A percentile compares a stretch with the other conserved stretches of the same genome.
phyloP scores from a whole-genome alignment of 2,113 vertebrate genomes.

The Campylorhamphus procurvoides region DNA sequence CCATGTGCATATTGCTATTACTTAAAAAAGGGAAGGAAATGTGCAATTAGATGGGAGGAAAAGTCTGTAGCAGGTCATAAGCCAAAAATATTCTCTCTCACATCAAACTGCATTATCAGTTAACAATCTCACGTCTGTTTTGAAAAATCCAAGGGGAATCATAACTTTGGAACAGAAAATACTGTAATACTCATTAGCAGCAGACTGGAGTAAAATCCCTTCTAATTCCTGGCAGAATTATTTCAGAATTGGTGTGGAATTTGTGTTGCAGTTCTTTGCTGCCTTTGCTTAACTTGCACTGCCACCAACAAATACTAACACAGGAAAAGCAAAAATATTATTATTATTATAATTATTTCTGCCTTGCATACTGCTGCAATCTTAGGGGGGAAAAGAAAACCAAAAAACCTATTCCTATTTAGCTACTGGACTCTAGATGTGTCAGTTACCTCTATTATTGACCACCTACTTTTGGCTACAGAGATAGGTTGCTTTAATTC shows the following conservation, averaged over 20 bases:
- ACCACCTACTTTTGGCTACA: neutral
- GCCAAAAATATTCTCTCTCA: neutral
- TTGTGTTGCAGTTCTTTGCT: neutral
- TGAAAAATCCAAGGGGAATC: neutral
- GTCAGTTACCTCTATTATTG: neutral
- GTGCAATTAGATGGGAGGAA: conserved; percentile 3
- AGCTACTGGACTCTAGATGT: neutral
- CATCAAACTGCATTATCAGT: neutral
- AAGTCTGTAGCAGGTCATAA: neutral
- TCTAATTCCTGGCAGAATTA: neutral
- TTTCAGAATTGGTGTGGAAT: conserved; percentile 4
- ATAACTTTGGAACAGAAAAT: neutral
- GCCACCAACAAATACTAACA: neutral
- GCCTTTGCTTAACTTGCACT: neutral
- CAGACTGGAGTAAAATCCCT: neutral
- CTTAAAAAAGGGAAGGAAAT: conserved; percentile 31
- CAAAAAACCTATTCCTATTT: neutral
- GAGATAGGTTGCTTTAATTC: neutral
- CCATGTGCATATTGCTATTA: neutral
- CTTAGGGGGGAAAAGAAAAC: neutral
- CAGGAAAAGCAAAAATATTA: neutral
- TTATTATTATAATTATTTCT: neutral
- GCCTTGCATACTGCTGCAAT: neutral
- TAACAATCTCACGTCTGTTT: neutral
- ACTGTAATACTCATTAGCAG: neutral